Evolutionary conservation across 2,113 vertebrate genomes (phyloP).

Genomic region (Poicephalus meyeri): DNA sequence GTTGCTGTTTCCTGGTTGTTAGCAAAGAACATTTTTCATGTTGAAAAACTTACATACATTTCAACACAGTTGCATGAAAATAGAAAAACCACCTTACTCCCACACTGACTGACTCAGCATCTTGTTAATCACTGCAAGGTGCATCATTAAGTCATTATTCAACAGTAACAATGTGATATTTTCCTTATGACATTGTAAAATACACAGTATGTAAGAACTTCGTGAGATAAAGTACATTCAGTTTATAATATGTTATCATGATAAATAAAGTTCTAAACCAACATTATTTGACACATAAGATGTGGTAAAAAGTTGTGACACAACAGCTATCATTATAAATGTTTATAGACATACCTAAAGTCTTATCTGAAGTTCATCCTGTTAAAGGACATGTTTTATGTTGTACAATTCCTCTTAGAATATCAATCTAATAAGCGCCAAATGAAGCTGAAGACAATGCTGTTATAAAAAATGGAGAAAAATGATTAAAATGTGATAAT

Average conservation of each 20-base stretch:
- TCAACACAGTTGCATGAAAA: not conserved
- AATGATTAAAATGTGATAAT: constrained; percentile 89
- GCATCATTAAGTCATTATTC: constrained; percentile 13
- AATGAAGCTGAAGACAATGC: constrained; percentile 84
- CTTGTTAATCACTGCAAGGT: constrained; percentile 11
- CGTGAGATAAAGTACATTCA: not conserved
- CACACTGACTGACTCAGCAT: constrained; percentile 7
- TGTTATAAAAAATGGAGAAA: constrained; percentile 83
- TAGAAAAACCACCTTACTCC: not conserved
- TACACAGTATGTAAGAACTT: not conserved
- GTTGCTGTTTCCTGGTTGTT: not conserved
- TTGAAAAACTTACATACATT: not conserved
- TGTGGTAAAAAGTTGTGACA: constrained; percentile 48
- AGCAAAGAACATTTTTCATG: not conserved
- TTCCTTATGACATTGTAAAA: constrained; percentile 12
- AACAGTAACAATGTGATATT: not conserved
- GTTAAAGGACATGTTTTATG: constrained; percentile 82
- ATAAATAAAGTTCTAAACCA: constrained; percentile 43
- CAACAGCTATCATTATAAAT: constrained; percentile 65
- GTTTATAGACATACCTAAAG: constrained; percentile 72
- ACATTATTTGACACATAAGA: constrained; percentile 25
- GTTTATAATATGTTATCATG: constrained; percentile 18
- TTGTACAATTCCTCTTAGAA: constrained; percentile 78
- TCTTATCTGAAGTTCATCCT: constrained; percentile 79
- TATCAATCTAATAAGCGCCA: constrained; percentile 84